These are phyloP conservation scores for Scylla paramamosain DNA, from an alignment of 1,140 invertebrate species.

Conservation along the genomic window DNA sequence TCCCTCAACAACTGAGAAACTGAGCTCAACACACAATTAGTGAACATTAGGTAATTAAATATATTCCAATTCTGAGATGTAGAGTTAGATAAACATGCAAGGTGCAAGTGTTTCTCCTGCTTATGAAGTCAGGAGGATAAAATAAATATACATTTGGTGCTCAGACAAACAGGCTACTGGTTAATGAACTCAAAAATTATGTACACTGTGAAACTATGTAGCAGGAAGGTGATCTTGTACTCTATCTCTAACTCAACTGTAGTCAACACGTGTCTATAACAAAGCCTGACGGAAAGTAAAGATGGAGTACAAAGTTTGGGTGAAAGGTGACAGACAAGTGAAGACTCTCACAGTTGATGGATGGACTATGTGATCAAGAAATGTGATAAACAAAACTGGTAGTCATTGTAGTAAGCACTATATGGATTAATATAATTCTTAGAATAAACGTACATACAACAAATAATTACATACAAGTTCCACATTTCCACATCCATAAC, in stretches of 20 bases:
- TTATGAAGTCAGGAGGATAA: constrained; percentile 22
- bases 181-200: constrained; percentile 19
- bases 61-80: not conserved
- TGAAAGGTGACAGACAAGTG: constrained; percentile 3
- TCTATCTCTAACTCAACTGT: constrained; percentile 18
- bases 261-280: not conserved
- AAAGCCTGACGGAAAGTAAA: not conserved
- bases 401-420: not conserved
- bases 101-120: not conserved
- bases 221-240: constrained; percentile 19
- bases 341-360: constrained; percentile 22
- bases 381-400: not conserved
- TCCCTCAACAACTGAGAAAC: constrained; percentile 1
- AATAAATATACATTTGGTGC: constrained; percentile 5
- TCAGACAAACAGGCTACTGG: constrained; percentile 20
- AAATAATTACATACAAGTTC: constrained; percentile 16
- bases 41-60: not conserved
- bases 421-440: constrained; percentile 1
- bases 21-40: not conserved
- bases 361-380: constrained; percentile 14
- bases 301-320: not conserved
- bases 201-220: constrained; percentile 6
- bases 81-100: constrained; percentile 4
- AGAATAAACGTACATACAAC: constrained; percentile 6
- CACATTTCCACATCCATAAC: constrained; percentile 10